phyloP scores from a whole-genome alignment of 1,140 invertebrate species.

The Drosophila sp. region DNA sequence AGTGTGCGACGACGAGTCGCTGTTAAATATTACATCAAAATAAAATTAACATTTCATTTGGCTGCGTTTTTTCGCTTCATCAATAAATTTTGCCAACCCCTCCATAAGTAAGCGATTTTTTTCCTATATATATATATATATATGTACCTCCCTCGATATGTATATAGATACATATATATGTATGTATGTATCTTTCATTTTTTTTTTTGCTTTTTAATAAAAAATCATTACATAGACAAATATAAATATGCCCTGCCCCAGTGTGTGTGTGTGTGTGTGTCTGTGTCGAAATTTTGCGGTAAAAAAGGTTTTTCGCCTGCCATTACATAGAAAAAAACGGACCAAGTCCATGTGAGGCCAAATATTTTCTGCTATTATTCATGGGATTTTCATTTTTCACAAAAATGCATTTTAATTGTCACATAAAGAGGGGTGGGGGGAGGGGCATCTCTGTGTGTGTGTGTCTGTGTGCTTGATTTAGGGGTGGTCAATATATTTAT shows the following conservation, averaged over 20 bases:
- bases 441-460: neutral
- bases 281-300: constrained; percentile 61
- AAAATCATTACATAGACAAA: constrained; percentile 78
- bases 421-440: constrained; percentile 19
- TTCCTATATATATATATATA: constrained; percentile 25
- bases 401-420: constrained; percentile 69
- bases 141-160: constrained; percentile 2
- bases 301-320: constrained; percentile 57
- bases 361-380: constrained; percentile 77
- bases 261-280: constrained; percentile 27
- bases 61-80: constrained; percentile 67
- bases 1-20: constrained; percentile 45
- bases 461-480: neutral
- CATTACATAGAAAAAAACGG: constrained; percentile 70
- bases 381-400: constrained; percentile 68
- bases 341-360: constrained; percentile 56
- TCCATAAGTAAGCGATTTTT: constrained; percentile 15
- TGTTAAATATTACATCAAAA: constrained; percentile 65
- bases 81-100: constrained; percentile 71
- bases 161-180: neutral
- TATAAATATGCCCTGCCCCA: constrained; percentile 53
- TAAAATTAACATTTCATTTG: constrained; percentile 80
- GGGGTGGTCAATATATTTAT: constrained; percentile 2
- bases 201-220: constrained; percentile 62
- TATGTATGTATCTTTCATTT: constrained; percentile 32